phyloP scores from a whole-genome alignment of 2,113 vertebrate genomes.

The Casuarius casuarius region DNA sequence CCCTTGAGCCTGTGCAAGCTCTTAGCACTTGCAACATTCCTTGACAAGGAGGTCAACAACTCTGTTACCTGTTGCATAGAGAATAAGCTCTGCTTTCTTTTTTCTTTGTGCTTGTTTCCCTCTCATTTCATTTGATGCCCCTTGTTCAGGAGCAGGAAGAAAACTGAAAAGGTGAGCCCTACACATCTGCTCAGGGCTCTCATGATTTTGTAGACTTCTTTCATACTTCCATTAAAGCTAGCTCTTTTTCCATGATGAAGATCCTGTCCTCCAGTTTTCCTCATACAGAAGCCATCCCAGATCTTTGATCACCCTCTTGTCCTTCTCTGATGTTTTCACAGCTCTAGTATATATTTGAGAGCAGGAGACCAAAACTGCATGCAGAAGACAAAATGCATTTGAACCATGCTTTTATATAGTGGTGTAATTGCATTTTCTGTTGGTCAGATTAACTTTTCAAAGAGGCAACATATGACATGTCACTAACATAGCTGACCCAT shows the following conservation, averaged over 20 bases:
- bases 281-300: neutral
- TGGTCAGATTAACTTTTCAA: neutral
- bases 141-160: neutral
- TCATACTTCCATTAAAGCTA: fast-evolving
- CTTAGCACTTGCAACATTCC: neutral
- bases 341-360: neutral
- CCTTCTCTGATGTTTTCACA: neutral
- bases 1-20: neutral
- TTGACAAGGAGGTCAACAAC: neutral
- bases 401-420: neutral
- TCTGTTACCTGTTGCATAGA: neutral
- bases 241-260: neutral
- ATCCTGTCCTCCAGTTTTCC: neutral
- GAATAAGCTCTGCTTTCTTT: neutral
- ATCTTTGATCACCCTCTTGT: neutral
- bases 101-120: neutral
- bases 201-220: neutral
- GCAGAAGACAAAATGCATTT: neutral
- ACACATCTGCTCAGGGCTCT: neutral
- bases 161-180: neutral
- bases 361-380: neutral
- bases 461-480: neutral
- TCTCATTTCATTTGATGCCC: neutral
- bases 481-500: neutral
- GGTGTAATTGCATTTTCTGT: neutral